Base-by-base conservation (phyloP, 2,797 vertebrate genomes). In the Acipenser ruthenus region DNA sequence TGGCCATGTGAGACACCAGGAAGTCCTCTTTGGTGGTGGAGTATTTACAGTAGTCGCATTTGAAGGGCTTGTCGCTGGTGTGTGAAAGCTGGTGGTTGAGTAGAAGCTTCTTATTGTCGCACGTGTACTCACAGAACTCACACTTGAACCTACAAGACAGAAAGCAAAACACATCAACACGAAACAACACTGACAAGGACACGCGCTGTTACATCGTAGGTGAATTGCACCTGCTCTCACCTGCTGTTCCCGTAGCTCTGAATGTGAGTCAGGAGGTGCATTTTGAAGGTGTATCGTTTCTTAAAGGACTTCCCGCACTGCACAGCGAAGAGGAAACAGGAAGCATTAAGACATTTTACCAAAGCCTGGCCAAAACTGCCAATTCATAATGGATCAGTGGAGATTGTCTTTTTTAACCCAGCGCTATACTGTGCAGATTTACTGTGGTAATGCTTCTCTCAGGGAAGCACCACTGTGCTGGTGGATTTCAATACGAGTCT, bases 271-370 rank as follows among this genome's bases (percentile, higher is more conserved):
- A 99, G 86, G n/a, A 99, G 87, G 75, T 99, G 97, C 95, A 98
- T 98, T 86, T 99, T 99, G 87, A 99, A 99, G 9, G 97, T 99
- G 83, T 99, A 98, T 8, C 96, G 91, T 80, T 99, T 99, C 86
- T 99, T 99, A 70, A 99, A 99, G 75, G 97, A 99, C 82, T 99
- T 99, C 5, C 97, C 96, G 0, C 97, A 99, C 95, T 98, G 84
- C 0, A 69, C 79, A 4, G 0, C 65, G 37, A 2, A 49, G 55
- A 18, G 37, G 3, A 9, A 49, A 58, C 49, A 9, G 13, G 55
- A 49, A 18, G 12, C 47, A 65, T 9, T 50, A 59, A 4, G 47
- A 63, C 18, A 37, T 13, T 6, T 15, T 23, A 12, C 6, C 7
- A n/a, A 9, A 18, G 49, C n/a, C 4, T 11, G n/a, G 11, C 4